These are phyloP conservation scores for Philaethria dido DNA, from an alignment of 2,888 invertebrate genomes.

Conservation along the genomic window DNA sequence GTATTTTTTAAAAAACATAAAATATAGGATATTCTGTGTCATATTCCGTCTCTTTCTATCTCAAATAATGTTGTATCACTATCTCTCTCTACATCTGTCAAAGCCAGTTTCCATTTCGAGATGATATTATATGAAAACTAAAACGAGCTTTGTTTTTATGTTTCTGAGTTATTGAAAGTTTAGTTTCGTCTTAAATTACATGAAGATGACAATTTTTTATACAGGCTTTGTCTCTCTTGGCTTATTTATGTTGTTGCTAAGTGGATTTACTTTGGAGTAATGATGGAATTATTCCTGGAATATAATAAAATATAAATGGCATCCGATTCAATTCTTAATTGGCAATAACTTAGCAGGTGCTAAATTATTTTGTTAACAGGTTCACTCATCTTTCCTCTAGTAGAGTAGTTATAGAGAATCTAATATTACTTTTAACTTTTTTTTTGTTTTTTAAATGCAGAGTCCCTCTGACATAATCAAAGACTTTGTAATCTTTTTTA, in stretches of 20 bases:
- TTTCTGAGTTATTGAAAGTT: slow-evolving; percentile 23
- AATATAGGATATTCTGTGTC: slow-evolving; percentile 16
- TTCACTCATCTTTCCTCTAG: no score
- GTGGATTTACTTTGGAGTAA: no score
- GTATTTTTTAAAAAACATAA: background rate
- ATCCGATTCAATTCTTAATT: no score
- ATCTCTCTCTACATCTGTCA: slow-evolving; percentile 62
- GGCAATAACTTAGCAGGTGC: no score
- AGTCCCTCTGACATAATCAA: no score
- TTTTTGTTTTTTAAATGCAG: no score
- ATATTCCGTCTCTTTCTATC: slow-evolving; percentile 14
- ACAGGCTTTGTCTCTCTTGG: background rate
- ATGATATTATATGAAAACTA: slow-evolving; percentile 52
- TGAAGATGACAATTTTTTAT: slow-evolving; percentile 17
- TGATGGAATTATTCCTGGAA: no score
- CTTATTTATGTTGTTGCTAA: background rate
- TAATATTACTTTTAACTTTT: no score
- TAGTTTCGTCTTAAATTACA: slow-evolving; percentile 18
- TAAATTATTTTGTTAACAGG: no score
- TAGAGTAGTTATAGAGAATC: no score
- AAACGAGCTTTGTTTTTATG: slow-evolving; percentile 51
- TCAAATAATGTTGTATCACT: background rate
- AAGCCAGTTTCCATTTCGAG: slow-evolving; percentile 67
- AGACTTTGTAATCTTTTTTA: no score
- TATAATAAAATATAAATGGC: no score